Conservation (phyloP, 2,113 vertebrate genomes). For the Engystomops pustulosus region DNA sequence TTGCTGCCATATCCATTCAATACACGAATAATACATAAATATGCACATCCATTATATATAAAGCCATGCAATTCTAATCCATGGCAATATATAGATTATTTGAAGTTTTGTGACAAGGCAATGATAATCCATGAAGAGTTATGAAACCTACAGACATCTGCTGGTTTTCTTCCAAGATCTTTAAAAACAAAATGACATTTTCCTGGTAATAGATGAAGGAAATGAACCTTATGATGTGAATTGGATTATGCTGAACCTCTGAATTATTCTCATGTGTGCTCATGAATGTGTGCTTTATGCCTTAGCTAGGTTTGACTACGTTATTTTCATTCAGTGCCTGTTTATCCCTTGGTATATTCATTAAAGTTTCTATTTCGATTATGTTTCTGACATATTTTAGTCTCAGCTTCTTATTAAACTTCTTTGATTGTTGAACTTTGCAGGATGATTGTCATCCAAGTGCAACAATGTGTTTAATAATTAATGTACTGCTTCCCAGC, state of each 20-base stretch:
- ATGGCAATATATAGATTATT: conserved; percentile 26
- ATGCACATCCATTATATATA: conserved; percentile 1
- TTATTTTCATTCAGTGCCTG: conserved; percentile 40
- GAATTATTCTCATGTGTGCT: conserved; percentile 64
- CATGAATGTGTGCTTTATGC: conserved; percentile 56
- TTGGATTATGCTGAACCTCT: conserved; percentile 64
- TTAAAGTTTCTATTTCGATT: conserved; percentile 41
- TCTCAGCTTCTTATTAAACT: conserved; percentile 46
- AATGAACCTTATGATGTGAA: conserved; percentile 69
- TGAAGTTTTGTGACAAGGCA: neutral
- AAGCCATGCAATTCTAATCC: conserved; percentile 15
- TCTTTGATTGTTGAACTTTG: conserved; percentile 47
- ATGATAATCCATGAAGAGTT: neutral
- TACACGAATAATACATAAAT: conserved; percentile 17
- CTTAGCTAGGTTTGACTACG: conserved; percentile 28
- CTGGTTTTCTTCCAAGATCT: conserved; percentile 32
- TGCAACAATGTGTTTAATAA: conserved; percentile 53
- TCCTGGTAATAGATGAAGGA: conserved; percentile 68
- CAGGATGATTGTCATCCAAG: conserved; percentile 43
- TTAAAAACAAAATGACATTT: conserved; percentile 67
- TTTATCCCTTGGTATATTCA: conserved; percentile 48
- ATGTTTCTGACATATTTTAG: conserved; percentile 47
- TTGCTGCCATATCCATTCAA: neutral
- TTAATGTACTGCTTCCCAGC: conserved; percentile 39
- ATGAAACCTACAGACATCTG: conserved; percentile 19